phyloP scores from a whole-genome alignment of 2,113 vertebrate species.

The Agapornis roseicollis region DNA sequence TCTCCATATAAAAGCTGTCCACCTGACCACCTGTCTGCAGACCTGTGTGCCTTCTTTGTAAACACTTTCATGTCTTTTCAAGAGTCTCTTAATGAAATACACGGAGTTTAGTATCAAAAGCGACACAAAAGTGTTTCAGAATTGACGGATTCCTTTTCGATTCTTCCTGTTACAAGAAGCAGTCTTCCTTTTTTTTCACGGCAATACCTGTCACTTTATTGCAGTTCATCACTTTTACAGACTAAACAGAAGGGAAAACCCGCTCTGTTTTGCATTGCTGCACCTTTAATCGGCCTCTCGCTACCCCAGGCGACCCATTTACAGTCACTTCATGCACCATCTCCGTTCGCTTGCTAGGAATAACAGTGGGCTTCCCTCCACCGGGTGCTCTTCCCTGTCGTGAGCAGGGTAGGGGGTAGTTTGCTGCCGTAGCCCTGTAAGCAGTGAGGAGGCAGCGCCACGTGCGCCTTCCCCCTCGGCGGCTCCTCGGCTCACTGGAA shows the following conservation, averaged over 20 bases:
- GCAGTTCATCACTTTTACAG: constrained; percentile 56
- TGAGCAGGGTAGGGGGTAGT: constrained; percentile 23
- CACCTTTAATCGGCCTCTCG: background rate
- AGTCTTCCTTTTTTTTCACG: constrained; percentile 86
- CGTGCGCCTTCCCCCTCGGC: background rate
- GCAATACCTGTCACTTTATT: constrained; percentile 86
- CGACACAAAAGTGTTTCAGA: constrained; percentile 66
- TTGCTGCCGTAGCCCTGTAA: background rate
- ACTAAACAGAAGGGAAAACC: constrained; percentile 37
- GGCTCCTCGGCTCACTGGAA: background rate
- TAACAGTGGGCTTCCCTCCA: background rate
- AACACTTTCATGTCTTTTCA: constrained; percentile 82
- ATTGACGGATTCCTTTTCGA: constrained; percentile 68
- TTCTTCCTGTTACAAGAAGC: constrained; percentile 81
- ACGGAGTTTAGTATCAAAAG: constrained; percentile 71
- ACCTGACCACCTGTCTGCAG: constrained; percentile 89
- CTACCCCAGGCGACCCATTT: background rate
- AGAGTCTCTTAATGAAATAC: constrained; percentile 81
- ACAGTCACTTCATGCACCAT: background rate
- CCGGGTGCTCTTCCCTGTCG: constrained; percentile 1
- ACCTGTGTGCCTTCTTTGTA: constrained; percentile 97
- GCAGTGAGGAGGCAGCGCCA: background rate
- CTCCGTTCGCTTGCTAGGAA: constrained; percentile 20
- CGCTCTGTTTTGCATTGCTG: background rate
- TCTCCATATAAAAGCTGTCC: constrained; percentile 85